These are phyloP conservation scores for Aldrovandia affinis DNA, from an alignment of 2,797 vertebrate genomes.

Conservation along the genomic window DNA sequence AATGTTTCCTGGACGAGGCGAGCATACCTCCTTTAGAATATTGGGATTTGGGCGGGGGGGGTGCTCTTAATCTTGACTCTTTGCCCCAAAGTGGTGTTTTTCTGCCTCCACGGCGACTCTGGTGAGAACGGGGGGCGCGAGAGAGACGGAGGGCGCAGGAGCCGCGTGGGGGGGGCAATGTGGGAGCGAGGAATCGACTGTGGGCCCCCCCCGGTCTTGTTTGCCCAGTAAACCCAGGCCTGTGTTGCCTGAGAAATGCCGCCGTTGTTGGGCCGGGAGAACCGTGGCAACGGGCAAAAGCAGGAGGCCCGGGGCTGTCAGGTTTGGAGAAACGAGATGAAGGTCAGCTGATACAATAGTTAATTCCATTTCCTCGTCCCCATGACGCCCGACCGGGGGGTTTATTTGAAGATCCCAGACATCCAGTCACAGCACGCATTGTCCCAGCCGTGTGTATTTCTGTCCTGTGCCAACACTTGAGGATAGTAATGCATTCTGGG, in stretches of 20 bases:
- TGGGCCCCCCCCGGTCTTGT: constrained; percentile 67
- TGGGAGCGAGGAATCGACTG: constrained; percentile 80
- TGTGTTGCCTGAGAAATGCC: constrained; percentile 79
- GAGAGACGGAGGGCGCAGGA: constrained; percentile 33
- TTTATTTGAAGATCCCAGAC: constrained; percentile 99
- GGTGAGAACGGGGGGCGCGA: constrained; percentile 47
- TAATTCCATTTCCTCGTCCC: constrained; percentile 83
- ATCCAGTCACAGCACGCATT: constrained; percentile 89
- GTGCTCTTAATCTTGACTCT: constrained; percentile 26
- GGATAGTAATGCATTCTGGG: constrained; percentile 92
- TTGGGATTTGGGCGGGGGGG: neutral
- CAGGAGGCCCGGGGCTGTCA: constrained; percentile 75
- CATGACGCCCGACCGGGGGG: constrained; percentile 79
- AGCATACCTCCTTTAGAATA: constrained; percentile 36
- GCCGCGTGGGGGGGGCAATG: constrained; percentile 59
- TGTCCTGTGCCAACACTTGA: constrained; percentile 83
- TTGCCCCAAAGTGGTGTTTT: constrained; percentile 15
- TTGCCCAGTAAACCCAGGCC: constrained; percentile 83
- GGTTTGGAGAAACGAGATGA: constrained; percentile 92
- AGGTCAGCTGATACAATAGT: constrained; percentile 85
- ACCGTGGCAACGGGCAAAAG: constrained; percentile 94
- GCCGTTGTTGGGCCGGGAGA: constrained; percentile 80
- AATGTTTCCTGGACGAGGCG: constrained; percentile 30
- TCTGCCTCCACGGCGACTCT: neutral
- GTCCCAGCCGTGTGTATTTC: constrained; percentile 78